Evolutionary conservation across 1,140 invertebrate genomes (phyloP).

Genomic region (Listronotus bonariensis): DNA sequence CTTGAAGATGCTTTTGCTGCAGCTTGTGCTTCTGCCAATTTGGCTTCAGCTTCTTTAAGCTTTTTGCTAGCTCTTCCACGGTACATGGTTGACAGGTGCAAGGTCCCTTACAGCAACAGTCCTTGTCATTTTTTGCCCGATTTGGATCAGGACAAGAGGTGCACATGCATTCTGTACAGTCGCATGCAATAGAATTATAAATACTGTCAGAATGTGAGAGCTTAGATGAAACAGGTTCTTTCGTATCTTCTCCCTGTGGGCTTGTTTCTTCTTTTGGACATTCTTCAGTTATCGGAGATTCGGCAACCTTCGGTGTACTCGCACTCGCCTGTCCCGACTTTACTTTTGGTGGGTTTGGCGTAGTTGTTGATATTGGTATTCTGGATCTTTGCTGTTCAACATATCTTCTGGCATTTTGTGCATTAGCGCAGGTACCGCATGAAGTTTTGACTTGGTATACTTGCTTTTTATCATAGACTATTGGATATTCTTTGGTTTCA

Average conservation of each 20-base stretch:
- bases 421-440: constrained; percentile 27
- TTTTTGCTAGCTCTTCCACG: constrained; percentile 19
- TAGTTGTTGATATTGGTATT: constrained; percentile 35
- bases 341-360: constrained; percentile 9
- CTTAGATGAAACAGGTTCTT: not conserved
- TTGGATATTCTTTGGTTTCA: constrained; percentile 23
- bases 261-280: not conserved
- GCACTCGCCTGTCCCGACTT: not conserved
- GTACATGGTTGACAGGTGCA: constrained; percentile 27
- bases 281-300: too few species aligned
- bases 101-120: constrained; percentile 24
- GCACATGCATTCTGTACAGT: constrained; percentile 31
- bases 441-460: constrained; percentile 35
- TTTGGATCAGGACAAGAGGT: constrained; percentile 26
- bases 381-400: constrained; percentile 22
- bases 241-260: not conserved
- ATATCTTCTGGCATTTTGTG: constrained; percentile 22
- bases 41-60: constrained; percentile 6
- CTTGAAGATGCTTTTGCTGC: not conserved
- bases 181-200: constrained; percentile 30
- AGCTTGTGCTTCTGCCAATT: constrained; percentile 2
- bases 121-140: constrained; percentile 1
- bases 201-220: constrained; percentile 3
- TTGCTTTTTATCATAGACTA: constrained; percentile 33
- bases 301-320: not conserved